Percentiles rank a stretch among this genome's conserved stretches.
phyloP scores from a whole-genome alignment of 2,797 vertebrate genomes.

The Girardinus metallicus region DNA sequence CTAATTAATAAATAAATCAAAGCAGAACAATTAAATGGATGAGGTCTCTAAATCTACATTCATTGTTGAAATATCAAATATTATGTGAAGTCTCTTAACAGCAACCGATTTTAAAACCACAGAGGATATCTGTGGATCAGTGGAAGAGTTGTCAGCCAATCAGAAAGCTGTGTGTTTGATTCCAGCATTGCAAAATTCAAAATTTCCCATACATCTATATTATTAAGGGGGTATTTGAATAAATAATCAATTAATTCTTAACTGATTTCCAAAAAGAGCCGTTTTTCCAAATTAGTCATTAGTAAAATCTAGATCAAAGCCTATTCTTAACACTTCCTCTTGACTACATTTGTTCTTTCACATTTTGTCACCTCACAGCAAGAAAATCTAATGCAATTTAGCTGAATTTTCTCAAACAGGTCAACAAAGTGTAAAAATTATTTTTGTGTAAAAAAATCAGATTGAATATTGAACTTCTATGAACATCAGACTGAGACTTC shows the following conservation, averaged over 20 bases:
- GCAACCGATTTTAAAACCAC: not conserved
- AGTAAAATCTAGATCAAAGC: not conserved
- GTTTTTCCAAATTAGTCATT: not conserved
- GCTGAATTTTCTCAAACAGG: no score
- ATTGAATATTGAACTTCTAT: not conserved
- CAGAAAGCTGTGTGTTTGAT: not conserved
- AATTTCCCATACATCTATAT: not conserved
- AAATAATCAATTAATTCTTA: not conserved
- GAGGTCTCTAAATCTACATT: not conserved
- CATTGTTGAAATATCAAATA: not conserved
- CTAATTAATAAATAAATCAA: constrained; percentile 13
- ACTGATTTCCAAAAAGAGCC: not conserved
- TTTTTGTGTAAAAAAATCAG: not conserved
- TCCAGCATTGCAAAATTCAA: not conserved
- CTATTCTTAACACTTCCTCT: no score
- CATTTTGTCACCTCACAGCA: no score
- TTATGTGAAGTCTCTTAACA: not conserved
- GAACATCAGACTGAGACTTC: not conserved
- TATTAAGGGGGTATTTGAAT: not conserved
- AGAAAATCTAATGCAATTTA: no score
- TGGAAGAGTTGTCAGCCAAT: not conserved
- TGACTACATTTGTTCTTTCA: not conserved
- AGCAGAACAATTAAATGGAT: not conserved
- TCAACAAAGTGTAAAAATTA: no score
- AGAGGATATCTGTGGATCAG: not conserved